A percentile compares a stretch with the other conserved stretches of the same genome.
These are phyloP conservation scores for Nomada fabriciana DNA, from an alignment of 2,888 invertebrate genomes.

Conservation along the genomic window DNA sequence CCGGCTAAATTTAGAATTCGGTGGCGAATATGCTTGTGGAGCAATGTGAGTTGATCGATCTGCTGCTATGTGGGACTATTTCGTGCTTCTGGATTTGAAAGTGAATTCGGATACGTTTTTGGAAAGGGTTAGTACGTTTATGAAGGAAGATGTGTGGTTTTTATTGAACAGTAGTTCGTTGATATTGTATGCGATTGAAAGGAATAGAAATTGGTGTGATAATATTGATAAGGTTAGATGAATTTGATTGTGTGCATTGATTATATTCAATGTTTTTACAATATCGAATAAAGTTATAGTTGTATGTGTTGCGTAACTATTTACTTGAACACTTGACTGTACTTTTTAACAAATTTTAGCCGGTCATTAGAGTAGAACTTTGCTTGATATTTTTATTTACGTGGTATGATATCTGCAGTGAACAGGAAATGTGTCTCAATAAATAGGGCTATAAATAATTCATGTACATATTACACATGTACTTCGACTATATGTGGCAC, in stretches of 20 bases:
- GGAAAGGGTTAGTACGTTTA: not conserved
- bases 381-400: too few species aligned
- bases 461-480: slow-evolving; percentile 4
- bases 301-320: too few species aligned
- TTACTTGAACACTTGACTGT: too few species aligned
- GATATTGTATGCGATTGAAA: too few species aligned
- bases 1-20: slow-evolving; percentile 68
- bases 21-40: slow-evolving; percentile 48
- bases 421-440: not conserved
- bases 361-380: too few species aligned
- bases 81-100: slow-evolving; percentile 6
- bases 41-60: slow-evolving; percentile 38
- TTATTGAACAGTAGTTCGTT: not conserved
- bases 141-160: not conserved
- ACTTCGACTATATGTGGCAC: slow-evolving; percentile 10
- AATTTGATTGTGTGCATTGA: too few species aligned
- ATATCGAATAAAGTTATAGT: too few species aligned
- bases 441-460: slow-evolving; percentile 2
- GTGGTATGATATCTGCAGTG: too few species aligned
- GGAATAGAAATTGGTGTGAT: not conserved
- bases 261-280: not conserved
- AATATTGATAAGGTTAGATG: not conserved
- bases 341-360: too few species aligned
- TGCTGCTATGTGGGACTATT: slow-evolving; percentile 18
- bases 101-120: not conserved